These are phyloP conservation scores for Gryon sp. DNA, from an alignment of 1,140 invertebrate species.

Conservation along the genomic window DNA sequence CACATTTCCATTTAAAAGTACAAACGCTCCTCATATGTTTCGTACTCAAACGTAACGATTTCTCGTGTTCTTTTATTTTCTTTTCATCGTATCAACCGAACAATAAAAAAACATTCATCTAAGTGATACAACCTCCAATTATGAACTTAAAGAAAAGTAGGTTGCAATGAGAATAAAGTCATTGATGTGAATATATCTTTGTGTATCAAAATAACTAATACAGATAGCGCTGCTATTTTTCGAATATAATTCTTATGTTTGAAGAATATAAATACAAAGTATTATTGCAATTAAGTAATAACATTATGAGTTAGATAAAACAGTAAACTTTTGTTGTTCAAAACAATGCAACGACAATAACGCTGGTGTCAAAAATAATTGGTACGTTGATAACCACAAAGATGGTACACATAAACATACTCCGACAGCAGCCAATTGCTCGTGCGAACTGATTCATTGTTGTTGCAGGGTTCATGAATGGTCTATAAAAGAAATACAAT, in stretches of 20 bases:
- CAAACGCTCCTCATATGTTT: constrained; percentile 12
- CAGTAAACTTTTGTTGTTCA: no score
- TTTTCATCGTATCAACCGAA: constrained; percentile 26
- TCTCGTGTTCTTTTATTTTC: constrained; percentile 34
- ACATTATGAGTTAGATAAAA: no score
- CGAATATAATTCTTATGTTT: constrained; percentile 31
- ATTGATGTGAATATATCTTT: constrained; percentile 1
- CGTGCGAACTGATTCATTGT: constrained; percentile 54
- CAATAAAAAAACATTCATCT: constrained; percentile 32
- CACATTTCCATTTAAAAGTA: no score
- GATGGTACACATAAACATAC: background rate
- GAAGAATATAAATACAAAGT: no score
- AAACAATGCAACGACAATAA: constrained; percentile 6
- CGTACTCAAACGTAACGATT: constrained; percentile 17
- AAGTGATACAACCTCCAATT: constrained; percentile 29
- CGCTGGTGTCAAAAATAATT: constrained; percentile 35
- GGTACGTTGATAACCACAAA: constrained; percentile 24
- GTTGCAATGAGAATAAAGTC: constrained; percentile 32
- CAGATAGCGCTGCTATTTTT: constrained; percentile 2
- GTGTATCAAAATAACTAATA: no score
- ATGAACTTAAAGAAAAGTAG: constrained; percentile 41
- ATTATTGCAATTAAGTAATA: no score
- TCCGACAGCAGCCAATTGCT: constrained; percentile 31
- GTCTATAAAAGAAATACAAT: constrained; percentile 23
- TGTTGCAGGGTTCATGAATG: constrained; percentile 23